A percentile compares a stretch with the other conserved stretches of the same genome.
Conservation (phyloP, 2,113 vertebrate species). For the Chloropsis cyanopogon region DNA sequence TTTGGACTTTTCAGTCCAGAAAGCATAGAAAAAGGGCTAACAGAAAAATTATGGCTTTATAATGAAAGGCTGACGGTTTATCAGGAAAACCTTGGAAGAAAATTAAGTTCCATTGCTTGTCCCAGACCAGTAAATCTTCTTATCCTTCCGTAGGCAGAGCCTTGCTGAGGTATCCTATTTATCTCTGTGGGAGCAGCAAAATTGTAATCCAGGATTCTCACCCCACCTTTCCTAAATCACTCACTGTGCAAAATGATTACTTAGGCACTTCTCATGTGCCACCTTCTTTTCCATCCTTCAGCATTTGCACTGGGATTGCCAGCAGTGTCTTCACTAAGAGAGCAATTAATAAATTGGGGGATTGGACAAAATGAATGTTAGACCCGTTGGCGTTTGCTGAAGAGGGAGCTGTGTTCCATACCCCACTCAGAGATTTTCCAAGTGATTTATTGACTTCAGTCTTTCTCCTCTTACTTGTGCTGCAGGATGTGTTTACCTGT, state of each 20-base stretch:
- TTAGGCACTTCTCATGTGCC: accelerated
- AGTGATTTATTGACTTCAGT: neutral
- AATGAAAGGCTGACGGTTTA: neutral
- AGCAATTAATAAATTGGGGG: neutral
- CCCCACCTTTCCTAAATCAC: neutral
- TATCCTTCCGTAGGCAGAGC: neutral
- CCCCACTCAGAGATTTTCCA: neutral
- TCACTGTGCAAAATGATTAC: neutral
- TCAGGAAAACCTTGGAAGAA: neutral
- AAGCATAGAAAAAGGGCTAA: neutral
- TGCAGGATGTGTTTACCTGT: neutral
- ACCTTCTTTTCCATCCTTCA: neutral
- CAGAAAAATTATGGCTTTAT: neutral
- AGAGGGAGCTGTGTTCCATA: neutral
- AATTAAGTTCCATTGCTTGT: neutral
- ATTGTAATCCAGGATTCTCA: neutral
- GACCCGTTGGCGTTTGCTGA: neutral
- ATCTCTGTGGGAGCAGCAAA: neutral
- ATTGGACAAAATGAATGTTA: neutral
- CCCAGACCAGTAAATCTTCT: neutral
- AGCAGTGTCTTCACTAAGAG: neutral
- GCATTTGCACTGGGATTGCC: neutral
- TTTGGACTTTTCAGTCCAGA: neutral
- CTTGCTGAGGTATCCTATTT: neutral
- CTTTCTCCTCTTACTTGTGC: neutral